Percentiles rank a stretch among this genome's conserved stretches.
Evolutionary conservation across 2,888 invertebrate genomes (phyloP).

Genomic region (Salpingus planirostris): DNA sequence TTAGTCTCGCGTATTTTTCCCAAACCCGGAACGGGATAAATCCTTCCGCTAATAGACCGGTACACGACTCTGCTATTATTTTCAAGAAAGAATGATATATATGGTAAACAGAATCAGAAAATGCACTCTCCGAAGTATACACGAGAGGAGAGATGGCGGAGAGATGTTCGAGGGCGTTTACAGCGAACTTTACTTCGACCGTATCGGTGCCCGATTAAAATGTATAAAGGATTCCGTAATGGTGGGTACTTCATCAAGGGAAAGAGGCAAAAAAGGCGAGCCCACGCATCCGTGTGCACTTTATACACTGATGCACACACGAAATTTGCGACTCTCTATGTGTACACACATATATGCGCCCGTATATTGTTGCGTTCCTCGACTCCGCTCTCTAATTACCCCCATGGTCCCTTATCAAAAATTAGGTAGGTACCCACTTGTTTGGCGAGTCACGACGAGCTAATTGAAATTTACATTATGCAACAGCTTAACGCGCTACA

Average conservation of each 20-base stretch:
- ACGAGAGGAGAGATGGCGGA: slow-evolving; percentile 23
- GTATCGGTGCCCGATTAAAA: slow-evolving; percentile 33
- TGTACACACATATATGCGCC: too few relatives aligned
- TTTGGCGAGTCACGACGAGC: too few relatives aligned
- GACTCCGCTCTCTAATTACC: too few relatives aligned
- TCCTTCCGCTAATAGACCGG: slow-evolving; percentile 48
- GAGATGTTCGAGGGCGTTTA: slow-evolving; percentile 24
- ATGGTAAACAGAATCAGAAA: slow-evolving; percentile 44
- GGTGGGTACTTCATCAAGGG: slow-evolving; percentile 16
- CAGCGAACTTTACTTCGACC: slow-evolving; percentile 29
- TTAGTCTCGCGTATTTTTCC: slow-evolving; percentile 22
- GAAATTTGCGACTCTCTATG: too few relatives aligned
- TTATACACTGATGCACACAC: too few relatives aligned
- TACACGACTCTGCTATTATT: slow-evolving; percentile 49
- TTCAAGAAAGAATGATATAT: slow-evolving; percentile 44
- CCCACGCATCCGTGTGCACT: too few relatives aligned
- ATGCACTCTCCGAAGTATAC: slow-evolving; percentile 37
- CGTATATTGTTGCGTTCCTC: too few relatives aligned
- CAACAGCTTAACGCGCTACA: too few relatives aligned
- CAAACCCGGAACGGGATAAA: slow-evolving; percentile 40
- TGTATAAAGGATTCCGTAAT: slow-evolving; percentile 20
- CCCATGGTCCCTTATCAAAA: too few relatives aligned
- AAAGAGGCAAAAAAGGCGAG: too few relatives aligned
- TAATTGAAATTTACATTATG: too few relatives aligned
- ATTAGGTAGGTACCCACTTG: too few relatives aligned